Base-by-base conservation (phyloP, 1,140 invertebrate genomes). In the Artemia franciscana region DNA sequence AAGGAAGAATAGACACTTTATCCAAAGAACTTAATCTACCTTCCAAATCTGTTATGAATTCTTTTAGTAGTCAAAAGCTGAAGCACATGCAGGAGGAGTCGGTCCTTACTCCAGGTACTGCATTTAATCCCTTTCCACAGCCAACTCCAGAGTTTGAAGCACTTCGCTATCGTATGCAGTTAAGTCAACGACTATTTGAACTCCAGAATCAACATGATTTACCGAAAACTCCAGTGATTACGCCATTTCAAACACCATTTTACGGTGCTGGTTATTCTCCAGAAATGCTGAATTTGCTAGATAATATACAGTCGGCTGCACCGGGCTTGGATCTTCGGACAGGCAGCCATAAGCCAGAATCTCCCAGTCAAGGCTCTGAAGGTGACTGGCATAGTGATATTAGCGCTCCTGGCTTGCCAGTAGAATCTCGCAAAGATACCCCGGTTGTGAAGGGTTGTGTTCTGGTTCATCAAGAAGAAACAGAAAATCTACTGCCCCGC, bases 31-130 rank as follows among this genome's bases (percentile, higher is more conserved):
- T 98, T 5, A 85, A 82, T 12, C 75, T 98, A n/a, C 90, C 91
- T 1, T 86, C 91, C 9, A 79, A 93, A 66, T 98, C 93, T 39
- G 96, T 98, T 64, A 93, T 90, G 18, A 98, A 98, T 72, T 98
- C 94, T 94, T 98, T 98, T 78, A 94, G 98, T 76, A 98, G 98
- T 73, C 92, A 98, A 75, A 82, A 94, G 62, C 79, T 97, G 69
- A 98, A 98, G 74, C 90, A 93, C 70, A 78, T 80, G 65, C 83
- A 84, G 39, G 39, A 51, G 21, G 39, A 51, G 39, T 15, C 12
- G 12, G 12, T 18, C 12, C 39, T 51, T 12, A 12, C 39, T 51
- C 12, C 12, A 15, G 12, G 21, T 18, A 12, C 39, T 18, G 21
- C 21, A 18, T 51, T 51, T 18, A 51, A 18, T 18, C 39, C 39